Evolutionary conservation across 2,113 vertebrate species (phyloP), one percentile per base, ranked within the genome.

Genomic region (Semnornis frantzii): DNA sequence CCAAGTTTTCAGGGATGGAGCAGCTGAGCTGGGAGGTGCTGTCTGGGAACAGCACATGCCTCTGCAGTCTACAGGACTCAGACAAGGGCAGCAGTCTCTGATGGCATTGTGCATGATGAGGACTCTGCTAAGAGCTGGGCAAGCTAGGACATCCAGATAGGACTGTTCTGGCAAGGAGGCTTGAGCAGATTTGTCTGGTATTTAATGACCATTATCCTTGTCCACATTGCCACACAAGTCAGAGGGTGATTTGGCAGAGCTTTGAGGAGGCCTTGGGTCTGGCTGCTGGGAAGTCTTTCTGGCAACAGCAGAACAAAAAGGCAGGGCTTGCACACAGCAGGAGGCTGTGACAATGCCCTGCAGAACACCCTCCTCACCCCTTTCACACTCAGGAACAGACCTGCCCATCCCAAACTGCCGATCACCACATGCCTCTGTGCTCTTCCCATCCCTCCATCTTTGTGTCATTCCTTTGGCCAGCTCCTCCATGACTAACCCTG

Each of bases 71-170:
- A 66, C 13, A 15, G 76, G 68, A 46, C 70, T 75, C 72, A 74
- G 94, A 84, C 82, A 85, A 95, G 92, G 92, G 69, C 81, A 87
- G 81, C 72, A 87, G 44, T 69, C 69, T 74, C 55, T 65, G 75
- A 73, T 4, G 2, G 70, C 68, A 17, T 25, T 58, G 54, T 31
- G 33, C 37, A 5, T n/a, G 3, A 42, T 15, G 5, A 52, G 77
- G 63, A 14, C 69, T 68, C 16, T 76, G 54, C 82, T 83, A 78
- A 3, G 21, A 5, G 80, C 91, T 74, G 77, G 44, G 27, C 86
- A 34, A 68, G 27, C 33, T 52, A 12, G 82, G 78, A 79, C 8
- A 5, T 89, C 85, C 94, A 76, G 57, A 58, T 46, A 85, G 72
- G 55, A 75, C 64, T 84, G 30, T 48, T 30, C 48, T 87, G 79